These are phyloP conservation scores for Bergia puertoricense DNA, from an alignment of 92 coral and sea anemone genomes.

Conservation along the genomic window DNA sequence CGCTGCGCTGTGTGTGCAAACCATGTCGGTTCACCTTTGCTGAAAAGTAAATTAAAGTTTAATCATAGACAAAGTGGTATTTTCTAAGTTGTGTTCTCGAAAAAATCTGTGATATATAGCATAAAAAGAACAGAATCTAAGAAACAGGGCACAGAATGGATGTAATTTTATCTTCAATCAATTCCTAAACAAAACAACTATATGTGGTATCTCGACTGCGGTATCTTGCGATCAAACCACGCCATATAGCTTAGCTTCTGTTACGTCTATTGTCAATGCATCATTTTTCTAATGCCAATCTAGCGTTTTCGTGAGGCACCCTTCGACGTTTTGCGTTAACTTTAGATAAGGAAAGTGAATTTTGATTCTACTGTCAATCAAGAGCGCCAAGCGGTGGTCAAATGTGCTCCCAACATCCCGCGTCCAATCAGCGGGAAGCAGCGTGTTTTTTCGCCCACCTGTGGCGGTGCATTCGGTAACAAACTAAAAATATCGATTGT, in stretches of 20 bases:
- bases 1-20: neutral
- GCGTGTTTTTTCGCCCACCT: neutral
- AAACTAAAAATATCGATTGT: neutral
- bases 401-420: neutral
- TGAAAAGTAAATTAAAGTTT: no score
- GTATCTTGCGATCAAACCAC: neutral
- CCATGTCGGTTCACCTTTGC: neutral
- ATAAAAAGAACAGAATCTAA: neutral
- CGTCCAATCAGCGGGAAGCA: neutral
- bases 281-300: neutral
- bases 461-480: neutral
- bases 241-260: neutral
- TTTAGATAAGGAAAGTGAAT: neutral
- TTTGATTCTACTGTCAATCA: slow-evolving; percentile 14
- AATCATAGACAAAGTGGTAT: neutral
- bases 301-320: neutral
- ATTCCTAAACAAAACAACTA: neutral
- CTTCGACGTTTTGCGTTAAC: neutral
- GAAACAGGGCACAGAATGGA: neutral
- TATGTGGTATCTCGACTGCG: neutral
- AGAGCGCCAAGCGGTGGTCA: neutral
- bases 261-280: neutral
- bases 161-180: neutral
- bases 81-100: neutral
- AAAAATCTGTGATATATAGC: neutral